Percentiles rank a stretch among this genome's conserved stretches.
Conservation (phyloP, 2,888 invertebrate genomes). For the Lasioglossum morio region DNA sequence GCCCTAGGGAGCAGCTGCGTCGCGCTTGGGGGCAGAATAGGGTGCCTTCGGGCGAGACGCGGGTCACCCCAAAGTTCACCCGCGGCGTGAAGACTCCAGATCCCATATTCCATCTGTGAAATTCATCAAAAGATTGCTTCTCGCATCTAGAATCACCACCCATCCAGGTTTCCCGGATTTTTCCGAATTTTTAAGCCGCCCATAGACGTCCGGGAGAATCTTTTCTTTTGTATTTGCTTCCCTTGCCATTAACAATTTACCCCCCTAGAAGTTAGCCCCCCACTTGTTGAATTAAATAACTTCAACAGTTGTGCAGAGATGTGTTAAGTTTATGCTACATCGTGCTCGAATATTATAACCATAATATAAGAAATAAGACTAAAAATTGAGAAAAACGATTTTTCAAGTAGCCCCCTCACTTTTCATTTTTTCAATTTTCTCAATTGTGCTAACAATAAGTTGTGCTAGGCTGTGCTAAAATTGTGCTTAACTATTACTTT, state of each 20-base stretch:
- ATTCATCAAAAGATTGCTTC: not conserved
- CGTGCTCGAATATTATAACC: too few species aligned
- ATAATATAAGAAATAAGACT: too few species aligned
- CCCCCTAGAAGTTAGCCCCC: too few species aligned
- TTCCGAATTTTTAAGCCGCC: not conserved
- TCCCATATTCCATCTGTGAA: constrained; percentile 84
- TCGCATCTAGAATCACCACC: not conserved
- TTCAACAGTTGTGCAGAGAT: too few species aligned
- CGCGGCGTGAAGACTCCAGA: constrained; percentile 83
- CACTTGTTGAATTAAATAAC: too few species aligned
- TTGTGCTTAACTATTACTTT: too few species aligned
- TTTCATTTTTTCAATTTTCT: too few species aligned
- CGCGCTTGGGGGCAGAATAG: constrained; percentile 78
- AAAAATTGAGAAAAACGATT: too few species aligned
- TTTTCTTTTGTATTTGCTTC: not conserved
- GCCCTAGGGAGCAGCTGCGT: constrained; percentile 79
- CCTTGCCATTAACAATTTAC: not conserved
- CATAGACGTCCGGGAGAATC: not conserved
- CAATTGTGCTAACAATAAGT: too few species aligned
- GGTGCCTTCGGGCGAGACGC: constrained; percentile 80
- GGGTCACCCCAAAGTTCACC: constrained; percentile 83
- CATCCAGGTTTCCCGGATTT: not conserved
- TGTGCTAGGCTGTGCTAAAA: too few species aligned
- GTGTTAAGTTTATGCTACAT: too few species aligned
- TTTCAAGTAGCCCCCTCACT: too few species aligned